Percentiles rank a stretch among this genome's conserved stretches.
Conservation (phyloP, 2,888 invertebrate genomes). For the Onchidella celtica region DNA sequence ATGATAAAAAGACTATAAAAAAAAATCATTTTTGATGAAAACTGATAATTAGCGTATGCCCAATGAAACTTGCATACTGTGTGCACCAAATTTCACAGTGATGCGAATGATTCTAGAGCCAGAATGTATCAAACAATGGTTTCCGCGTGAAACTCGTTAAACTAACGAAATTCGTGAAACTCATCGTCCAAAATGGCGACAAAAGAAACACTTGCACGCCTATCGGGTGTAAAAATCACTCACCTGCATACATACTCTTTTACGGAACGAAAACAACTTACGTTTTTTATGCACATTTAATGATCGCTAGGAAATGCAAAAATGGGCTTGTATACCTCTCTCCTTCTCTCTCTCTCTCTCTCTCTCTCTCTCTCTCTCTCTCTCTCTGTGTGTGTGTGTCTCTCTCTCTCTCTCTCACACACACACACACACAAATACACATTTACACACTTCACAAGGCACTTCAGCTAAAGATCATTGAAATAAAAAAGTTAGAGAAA, state of each 20-base stretch:
- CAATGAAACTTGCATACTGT: background rate
- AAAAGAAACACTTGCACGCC: background rate
- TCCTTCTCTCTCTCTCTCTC: conserved; percentile 1
- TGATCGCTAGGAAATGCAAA: too few species aligned
- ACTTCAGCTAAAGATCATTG: too few species aligned
- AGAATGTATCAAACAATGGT: background rate
- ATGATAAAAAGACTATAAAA: background rate
- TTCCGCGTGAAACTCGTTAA: background rate
- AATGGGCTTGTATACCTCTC: too few species aligned
- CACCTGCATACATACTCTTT: background rate
- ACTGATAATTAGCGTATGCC: background rate
- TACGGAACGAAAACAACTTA: background rate
- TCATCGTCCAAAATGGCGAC: background rate
- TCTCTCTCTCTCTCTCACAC: conserved; percentile 18
- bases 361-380: conserved; percentile 27
- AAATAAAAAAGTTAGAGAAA: too few species aligned
- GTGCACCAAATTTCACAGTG: background rate
- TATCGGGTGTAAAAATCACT: background rate
- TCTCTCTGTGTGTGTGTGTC: conserved; percentile 20
- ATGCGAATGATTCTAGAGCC: background rate
- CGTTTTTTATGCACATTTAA: background rate
- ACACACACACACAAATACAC: conserved; percentile 33
- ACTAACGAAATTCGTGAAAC: background rate
- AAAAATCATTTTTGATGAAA: background rate
- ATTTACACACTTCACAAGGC: too few species aligned